Conservation (phyloP, 2,113 vertebrate species). For the Microcebus lehilahytsara region DNA sequence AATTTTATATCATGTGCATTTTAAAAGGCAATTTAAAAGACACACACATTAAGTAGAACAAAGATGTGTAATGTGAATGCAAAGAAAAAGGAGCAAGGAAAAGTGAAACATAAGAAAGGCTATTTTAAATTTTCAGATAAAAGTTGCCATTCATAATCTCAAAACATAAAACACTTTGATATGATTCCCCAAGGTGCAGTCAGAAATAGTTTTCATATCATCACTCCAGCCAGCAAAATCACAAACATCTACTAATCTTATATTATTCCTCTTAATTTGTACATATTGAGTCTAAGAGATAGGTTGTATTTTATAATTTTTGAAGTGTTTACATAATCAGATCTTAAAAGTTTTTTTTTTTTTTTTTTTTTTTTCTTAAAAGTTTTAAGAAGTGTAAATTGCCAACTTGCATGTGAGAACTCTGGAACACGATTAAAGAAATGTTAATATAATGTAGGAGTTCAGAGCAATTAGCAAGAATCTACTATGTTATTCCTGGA, state of each 20-base stretch:
- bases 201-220: neutral
- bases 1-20: neutral
- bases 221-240: neutral
- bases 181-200: neutral
- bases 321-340: neutral
- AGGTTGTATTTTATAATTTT: neutral
- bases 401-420: neutral
- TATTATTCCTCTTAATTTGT: neutral
- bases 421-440: neutral
- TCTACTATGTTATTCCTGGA: neutral
- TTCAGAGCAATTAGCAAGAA: neutral
- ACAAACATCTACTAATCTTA: neutral
- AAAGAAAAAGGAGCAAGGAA: neutral
- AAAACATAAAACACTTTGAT: neutral
- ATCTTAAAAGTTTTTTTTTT: slow-evolving; percentile 4
- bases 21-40: neutral
- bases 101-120: neutral
- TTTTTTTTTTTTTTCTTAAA: too few relatives aligned
- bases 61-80: neutral
- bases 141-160: slow-evolving; percentile 24
- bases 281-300: neutral
- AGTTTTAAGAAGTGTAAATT: neutral
- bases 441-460: neutral
- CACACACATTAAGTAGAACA: neutral
- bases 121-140: neutral